A percentile compares a stretch with the other conserved stretches of the same genome.
Conservation (phyloP, 2,888 invertebrate genomes). For the Amaurobius ferox region DNA sequence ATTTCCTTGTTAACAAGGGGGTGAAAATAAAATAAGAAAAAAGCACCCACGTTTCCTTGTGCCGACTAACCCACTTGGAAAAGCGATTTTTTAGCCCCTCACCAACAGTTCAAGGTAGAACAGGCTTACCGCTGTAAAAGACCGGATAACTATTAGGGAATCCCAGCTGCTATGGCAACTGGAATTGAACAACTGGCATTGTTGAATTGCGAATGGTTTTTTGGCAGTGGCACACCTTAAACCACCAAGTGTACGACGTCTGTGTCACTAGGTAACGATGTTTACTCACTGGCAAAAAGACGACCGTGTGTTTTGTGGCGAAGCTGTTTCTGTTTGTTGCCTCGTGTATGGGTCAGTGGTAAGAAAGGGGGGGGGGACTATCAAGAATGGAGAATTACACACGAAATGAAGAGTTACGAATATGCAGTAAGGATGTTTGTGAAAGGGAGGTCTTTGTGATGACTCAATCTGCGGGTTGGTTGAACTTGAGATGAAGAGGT, state of each 20-base stretch:
- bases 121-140: not conserved
- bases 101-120: constrained; percentile 6
- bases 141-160: constrained; percentile 8
- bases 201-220: constrained; percentile 13
- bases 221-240: constrained; percentile 1
- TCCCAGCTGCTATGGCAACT: not conserved
- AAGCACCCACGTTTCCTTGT: not conserved
- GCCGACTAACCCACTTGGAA: constrained; percentile 16
- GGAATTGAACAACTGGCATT: constrained; percentile 13
- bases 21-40: not conserved
- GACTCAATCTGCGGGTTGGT: constrained; percentile 14
- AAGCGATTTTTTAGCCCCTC: constrained; percentile 8
- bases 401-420: constrained; percentile 13
- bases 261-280: constrained; percentile 11
- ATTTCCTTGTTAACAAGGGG: not conserved
- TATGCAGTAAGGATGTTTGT: not conserved
- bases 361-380: not conserved
- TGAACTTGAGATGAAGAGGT: constrained; percentile 12
- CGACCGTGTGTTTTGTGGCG: not conserved
- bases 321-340: not conserved
- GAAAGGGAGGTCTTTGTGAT: not conserved
- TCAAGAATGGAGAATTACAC: not conserved
- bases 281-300: not conserved
- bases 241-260: not conserved
- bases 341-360: constrained; percentile 9